phyloP scores from a whole-genome alignment of 2,113 vertebrate genomes.

The Clarias gariepinus region DNA sequence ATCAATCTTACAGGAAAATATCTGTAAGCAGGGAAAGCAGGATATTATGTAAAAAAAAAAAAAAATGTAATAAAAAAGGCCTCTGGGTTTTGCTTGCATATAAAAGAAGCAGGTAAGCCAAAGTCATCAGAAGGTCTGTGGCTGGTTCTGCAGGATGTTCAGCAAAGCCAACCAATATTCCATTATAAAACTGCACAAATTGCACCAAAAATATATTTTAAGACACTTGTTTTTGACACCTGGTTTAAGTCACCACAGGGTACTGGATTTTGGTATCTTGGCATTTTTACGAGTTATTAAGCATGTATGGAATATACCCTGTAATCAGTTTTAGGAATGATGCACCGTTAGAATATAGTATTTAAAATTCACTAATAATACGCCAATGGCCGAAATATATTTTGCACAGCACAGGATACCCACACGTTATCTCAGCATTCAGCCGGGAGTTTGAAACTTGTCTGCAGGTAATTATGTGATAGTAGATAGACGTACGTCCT shows the following conservation, averaged over 20 bases:
- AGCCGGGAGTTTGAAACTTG: not conserved
- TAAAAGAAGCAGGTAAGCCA: too few relatives aligned
- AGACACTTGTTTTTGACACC: too few relatives aligned
- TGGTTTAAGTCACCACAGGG: not conserved
- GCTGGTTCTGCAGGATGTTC: too few relatives aligned
- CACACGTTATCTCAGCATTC: slow-evolving; percentile 9
- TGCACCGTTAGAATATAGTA: not conserved
- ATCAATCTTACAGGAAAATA: too few relatives aligned
- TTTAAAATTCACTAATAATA: not conserved
- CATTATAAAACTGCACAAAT: too few relatives aligned
- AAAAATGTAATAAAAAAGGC: too few relatives aligned
- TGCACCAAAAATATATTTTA: too few relatives aligned
- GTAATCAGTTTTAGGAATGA: not conserved
- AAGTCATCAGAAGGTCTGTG: too few relatives aligned
- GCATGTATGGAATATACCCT: not conserved
- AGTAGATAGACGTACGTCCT: not conserved
- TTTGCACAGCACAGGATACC: slow-evolving; percentile 5
- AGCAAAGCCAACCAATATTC: too few relatives aligned
- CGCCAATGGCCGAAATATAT: slow-evolving; percentile 11
- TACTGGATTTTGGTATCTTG: not conserved
- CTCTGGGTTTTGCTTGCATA: too few relatives aligned
- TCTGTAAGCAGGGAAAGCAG: too few relatives aligned
- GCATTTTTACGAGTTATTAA: not conserved
- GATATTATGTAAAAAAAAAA: too few relatives aligned
- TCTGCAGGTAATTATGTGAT: slow-evolving; percentile 25